Evolutionary conservation across 2,888 invertebrate genomes (phyloP).

Genomic region (Pardosa pseudoannulata): DNA sequence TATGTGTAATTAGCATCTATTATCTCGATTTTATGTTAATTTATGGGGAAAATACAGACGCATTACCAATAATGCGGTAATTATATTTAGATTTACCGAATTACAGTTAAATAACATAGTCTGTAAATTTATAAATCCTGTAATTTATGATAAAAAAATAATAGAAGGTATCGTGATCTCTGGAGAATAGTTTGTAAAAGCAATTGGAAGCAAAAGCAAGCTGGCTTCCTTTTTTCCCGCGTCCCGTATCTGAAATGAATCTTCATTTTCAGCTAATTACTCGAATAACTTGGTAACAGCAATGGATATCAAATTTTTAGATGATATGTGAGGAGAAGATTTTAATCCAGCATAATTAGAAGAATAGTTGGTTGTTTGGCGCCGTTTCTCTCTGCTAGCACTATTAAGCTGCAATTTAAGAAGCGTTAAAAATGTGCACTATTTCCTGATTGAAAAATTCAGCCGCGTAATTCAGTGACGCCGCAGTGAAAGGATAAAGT

Average conservation of each 20-base stretch:
- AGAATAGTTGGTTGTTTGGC: background rate
- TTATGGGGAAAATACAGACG: too few species aligned
- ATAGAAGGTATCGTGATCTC: too few species aligned
- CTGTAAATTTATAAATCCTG: too few species aligned
- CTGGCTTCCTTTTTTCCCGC: background rate
- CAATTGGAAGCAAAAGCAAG: background rate
- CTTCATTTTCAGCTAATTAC: slow-evolving; percentile 11
- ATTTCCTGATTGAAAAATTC: slow-evolving; percentile 68
- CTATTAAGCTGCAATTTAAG: slow-evolving; percentile 62
- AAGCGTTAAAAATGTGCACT: slow-evolving; percentile 68
- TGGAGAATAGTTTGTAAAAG: too few species aligned
- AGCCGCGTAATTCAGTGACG: slow-evolving; percentile 37
- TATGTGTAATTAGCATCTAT: too few species aligned
- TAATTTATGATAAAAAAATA: too few species aligned
- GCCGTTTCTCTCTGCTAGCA: background rate
- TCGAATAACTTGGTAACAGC: background rate
- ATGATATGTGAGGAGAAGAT: background rate
- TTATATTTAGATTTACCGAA: too few species aligned
- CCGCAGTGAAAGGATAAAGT: slow-evolving; percentile 10
- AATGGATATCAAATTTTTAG: background rate
- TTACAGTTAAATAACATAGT: too few species aligned
- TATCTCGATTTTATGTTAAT: too few species aligned
- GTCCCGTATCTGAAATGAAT: background rate
- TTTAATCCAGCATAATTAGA: slow-evolving; percentile 2
- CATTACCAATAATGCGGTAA: too few species aligned